These are phyloP conservation scores for Punctoribates punctum DNA, from an alignment of 2,888 invertebrate species.

Conservation along the genomic window DNA sequence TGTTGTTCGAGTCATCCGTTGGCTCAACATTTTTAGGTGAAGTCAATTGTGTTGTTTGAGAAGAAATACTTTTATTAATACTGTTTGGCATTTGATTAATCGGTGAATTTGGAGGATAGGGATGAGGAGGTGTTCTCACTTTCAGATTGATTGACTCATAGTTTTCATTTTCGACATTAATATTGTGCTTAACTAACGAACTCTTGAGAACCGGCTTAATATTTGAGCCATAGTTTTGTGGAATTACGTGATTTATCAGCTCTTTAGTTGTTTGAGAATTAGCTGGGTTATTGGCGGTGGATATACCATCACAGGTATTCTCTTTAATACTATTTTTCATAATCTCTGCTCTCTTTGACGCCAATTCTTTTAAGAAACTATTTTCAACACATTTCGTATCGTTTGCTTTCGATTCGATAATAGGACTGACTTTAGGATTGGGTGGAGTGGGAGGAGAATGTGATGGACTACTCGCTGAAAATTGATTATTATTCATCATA, in stretches of 20 bases:
- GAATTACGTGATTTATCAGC: constrained; percentile 2
- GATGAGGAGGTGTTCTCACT: background rate
- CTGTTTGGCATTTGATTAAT: constrained; percentile 9
- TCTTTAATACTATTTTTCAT: constrained; percentile 27
- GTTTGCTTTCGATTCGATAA: background rate
- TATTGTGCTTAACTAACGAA: background rate
- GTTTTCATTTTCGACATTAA: background rate
- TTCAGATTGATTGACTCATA: constrained; percentile 16
- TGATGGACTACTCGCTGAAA: constrained; percentile 12
- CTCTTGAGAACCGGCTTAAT: background rate
- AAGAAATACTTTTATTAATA: constrained; percentile 22
- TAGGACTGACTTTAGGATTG: constrained; percentile 4
- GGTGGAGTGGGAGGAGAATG: constrained; percentile 40
- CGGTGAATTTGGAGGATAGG: background rate
- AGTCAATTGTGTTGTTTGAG: background rate
- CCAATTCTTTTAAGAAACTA: constrained; percentile 36
- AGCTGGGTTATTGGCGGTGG: too few species aligned
- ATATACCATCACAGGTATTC: background rate
- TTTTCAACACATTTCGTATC: constrained; percentile 20
- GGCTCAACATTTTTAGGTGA: background rate
- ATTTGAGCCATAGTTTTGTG: background rate
- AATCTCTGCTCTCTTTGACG: constrained; percentile 36
- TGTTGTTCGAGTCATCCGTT: constrained; percentile 44
- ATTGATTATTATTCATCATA: background rate
- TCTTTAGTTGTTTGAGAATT: background rate